A percentile compares a stretch with the other conserved stretches of the same genome.
phyloP scores from a whole-genome alignment of 2,888 invertebrate genomes.

The Eilema griseolum region DNA sequence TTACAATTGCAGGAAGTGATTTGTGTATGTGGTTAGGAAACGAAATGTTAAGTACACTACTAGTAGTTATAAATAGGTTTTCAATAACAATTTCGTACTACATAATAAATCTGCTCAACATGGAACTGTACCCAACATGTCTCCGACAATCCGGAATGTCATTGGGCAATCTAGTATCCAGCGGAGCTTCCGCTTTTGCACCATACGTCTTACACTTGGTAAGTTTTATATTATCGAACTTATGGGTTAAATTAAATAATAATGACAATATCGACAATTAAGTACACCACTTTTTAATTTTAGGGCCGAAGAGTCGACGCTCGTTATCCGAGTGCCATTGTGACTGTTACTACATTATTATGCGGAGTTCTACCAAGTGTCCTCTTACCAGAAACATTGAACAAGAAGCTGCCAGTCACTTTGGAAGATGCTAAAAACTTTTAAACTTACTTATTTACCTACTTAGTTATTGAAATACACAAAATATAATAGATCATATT shows the following conservation, averaged over 20 bases:
- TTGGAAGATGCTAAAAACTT: conserved; percentile 87
- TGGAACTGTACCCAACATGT: conserved; percentile 90
- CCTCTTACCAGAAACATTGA: conserved; percentile 89
- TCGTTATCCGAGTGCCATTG: conserved; percentile 59
- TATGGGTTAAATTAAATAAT: not conserved
- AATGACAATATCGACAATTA: too few species aligned
- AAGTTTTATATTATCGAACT: conserved; percentile 44
- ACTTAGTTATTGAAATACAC: not conserved
- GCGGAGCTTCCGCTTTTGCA: conserved; percentile 84
- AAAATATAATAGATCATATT: not conserved
- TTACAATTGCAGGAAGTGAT: conserved; percentile 40
- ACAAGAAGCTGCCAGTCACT: conserved; percentile 88
- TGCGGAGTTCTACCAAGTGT: conserved; percentile 79
- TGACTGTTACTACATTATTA: conserved; percentile 68
- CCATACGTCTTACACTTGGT: conserved; percentile 88
- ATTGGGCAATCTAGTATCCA: conserved; percentile 86
- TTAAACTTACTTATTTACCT: conserved; percentile 63
- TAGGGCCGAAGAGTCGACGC: conserved; percentile 65
- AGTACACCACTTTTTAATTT: conserved; percentile 32
- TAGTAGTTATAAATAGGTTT: conserved; percentile 83
- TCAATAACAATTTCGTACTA: conserved; percentile 86
- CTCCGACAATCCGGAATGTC: conserved; percentile 89
- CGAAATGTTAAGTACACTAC: conserved; percentile 65
- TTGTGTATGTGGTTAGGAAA: conserved; percentile 54
- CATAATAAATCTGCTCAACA: conserved; percentile 86